These are phyloP conservation scores for Mimumesa dahlbomi DNA, from an alignment of 2,888 invertebrate species.

Conservation along the genomic window DNA sequence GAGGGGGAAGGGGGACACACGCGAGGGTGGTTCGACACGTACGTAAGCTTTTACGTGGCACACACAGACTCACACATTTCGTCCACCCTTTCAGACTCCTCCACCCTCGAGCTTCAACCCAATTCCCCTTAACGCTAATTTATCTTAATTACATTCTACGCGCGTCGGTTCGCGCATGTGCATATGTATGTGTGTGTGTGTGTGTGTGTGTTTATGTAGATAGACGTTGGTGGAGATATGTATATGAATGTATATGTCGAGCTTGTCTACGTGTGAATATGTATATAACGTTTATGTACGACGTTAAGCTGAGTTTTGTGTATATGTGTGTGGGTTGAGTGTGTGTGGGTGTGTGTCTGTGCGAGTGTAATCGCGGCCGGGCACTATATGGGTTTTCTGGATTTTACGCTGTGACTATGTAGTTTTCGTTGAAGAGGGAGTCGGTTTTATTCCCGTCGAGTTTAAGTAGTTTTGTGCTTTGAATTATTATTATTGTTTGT, in stretches of 20 bases:
- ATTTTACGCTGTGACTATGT: constrained; percentile 19
- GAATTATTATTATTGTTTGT: background rate
- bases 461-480: constrained; percentile 21
- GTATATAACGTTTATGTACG: constrained; percentile 1
- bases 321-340: background rate
- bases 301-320: background rate
- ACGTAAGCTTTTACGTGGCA: constrained; percentile 4
- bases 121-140: constrained; percentile 79
- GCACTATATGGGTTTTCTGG: constrained; percentile 40
- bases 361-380: constrained; percentile 35
- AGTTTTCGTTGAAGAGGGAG: constrained; percentile 1
- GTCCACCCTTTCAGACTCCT: constrained; percentile 61
- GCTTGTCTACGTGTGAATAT: background rate
- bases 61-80: constrained; percentile 46
- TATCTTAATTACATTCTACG: constrained; percentile 79
- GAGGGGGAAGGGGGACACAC: background rate
- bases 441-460: constrained; percentile 12
- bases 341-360: background rate
- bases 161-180: constrained; percentile 71
- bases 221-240: too few species aligned
- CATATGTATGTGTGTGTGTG: constrained; percentile 19
- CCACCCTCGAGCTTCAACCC: constrained; percentile 72
- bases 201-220: constrained; percentile 15
- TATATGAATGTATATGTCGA: background rate
- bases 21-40: constrained; percentile 8